Evolutionary conservation across 2,113 vertebrate genomes (phyloP), one percentile per base, ranked within the genome.

Genomic region (Neotoma lepida): DNA sequence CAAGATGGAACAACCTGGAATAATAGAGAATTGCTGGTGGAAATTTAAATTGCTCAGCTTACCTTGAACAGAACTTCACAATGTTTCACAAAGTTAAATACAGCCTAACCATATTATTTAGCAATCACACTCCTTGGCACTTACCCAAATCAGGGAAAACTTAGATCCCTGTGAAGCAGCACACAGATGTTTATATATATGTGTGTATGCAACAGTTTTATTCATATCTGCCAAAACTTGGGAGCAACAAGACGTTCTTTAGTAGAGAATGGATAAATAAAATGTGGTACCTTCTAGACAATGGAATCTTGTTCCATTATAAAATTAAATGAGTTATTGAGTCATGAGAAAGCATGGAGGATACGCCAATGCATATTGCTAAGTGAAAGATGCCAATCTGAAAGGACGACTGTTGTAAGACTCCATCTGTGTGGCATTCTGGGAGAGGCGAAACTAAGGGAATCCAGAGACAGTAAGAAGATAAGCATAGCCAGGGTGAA

Each of bases 31-130:
- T 49, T 49, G 9, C 64, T 78, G 46, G 22, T 46, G 51, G 58
- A 66, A 78, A 64, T 22, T 24, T 13, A 54, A 73, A 77, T 3
- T 30, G 4, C 1, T 51, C 20, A 51, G n/a, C 24, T 51, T 44
- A 26, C 77, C 39, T 12, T 49, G 68, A 82, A 82, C 39, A 49
- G 10, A 46, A 85, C 35, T 56, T 15, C n/a, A 41, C 39, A 61
- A 26, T 56, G 87, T 64, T 66, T 86, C 56, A 88, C 6, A 90
- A 86, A 90, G 93, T 73, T 86, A 73, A 78, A 81, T 44, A 41
- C 26, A 73, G 63, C 90, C 51, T 71, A 91, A 81, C 49, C 63
- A 80, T 73, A 66, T 3, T 28, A 93, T 71, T 13, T n/a, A 73
- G 9, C 9, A 49, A 41, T 71, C 6, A 2, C 3, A 9, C 64